Conservation (phyloP, 2,113 vertebrate genomes). For the Saccopteryx leptura region DNA sequence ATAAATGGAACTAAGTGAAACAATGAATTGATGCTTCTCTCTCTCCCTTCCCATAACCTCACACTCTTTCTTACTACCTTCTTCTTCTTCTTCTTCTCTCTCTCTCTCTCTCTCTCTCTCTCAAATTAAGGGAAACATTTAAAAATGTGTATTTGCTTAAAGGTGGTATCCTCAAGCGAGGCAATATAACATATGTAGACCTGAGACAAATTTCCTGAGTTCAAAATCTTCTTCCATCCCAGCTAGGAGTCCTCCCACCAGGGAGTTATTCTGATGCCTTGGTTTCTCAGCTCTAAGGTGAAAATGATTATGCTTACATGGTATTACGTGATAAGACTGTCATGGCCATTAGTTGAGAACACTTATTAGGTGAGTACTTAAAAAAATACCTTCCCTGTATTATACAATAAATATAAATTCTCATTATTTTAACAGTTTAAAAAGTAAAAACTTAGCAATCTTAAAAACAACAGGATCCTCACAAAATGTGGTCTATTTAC, state of each 20-base stretch:
- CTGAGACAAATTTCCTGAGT: background rate
- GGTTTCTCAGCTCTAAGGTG: background rate
- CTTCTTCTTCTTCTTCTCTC: no score
- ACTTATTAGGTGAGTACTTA: background rate
- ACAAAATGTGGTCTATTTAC: background rate
- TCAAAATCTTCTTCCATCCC: background rate
- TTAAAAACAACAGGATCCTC: background rate
- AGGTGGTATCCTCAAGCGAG: background rate
- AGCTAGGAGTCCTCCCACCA: background rate
- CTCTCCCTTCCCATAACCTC: no score
- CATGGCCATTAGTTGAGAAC: background rate
- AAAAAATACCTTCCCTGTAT: background rate
- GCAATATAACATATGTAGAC: background rate
- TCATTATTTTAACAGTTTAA: constrained; percentile 13
- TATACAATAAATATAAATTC: background rate
- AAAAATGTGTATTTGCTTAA: background rate
- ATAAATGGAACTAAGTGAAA: no score
- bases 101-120: no score
- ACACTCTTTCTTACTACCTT: no score
- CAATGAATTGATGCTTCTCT: no score
- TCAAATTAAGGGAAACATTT: no score
- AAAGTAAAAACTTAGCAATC: background rate
- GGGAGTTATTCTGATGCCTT: background rate
- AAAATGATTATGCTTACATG: background rate
- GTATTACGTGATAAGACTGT: background rate